Evolutionary conservation across 1,140 invertebrate species (phyloP), one percentile per base, ranked within the genome.

Genomic region (Nymphalis io): DNA sequence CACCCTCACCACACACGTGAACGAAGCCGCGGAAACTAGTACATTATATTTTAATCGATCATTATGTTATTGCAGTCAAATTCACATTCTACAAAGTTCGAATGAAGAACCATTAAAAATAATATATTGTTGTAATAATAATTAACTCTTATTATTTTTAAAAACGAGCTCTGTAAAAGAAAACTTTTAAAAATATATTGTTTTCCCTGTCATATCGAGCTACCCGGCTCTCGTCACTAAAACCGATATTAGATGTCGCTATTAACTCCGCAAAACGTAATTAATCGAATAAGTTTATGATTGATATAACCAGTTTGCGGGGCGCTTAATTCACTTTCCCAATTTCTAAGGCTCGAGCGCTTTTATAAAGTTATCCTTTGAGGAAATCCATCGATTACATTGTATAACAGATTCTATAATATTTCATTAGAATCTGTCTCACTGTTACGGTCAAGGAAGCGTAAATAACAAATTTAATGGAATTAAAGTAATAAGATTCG

Each of bases 261-360:
- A 91, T 91, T 91, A 91, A 91, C 88, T 90, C 88, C 89, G 88
- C 89, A 91, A 91, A 91, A 91, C 87, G 89, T 91, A 91, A 91
- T 91, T 91, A 91, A 91, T 91, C 87, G 89, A 91, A 91, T 91
- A 91, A 91, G 86, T 91, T 91, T 91, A 91, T 91, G 89, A 91
- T 91, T 91, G 89, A 91, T 91, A 91, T 91, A 91, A 91, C 89
- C 89, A 91, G 89, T 91, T 91, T 91, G 86, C 75, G 87, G 86
- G 86, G 87, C 80, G 85, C 85, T 87, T 89, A 91, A 91, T 91
- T 91, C 87, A 91, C 84, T 91, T 91, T 88, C 88, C 85, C 87
- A 88, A 90, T 91, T 90, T 81, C 84, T 83, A 79, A 81, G 77
- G 76, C 71, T 76, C 74, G 76, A 69, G 60, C 75, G 86, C 87